Conservation (phyloP, 2,888 invertebrate species). For the Drosophila neotestacea region DNA sequence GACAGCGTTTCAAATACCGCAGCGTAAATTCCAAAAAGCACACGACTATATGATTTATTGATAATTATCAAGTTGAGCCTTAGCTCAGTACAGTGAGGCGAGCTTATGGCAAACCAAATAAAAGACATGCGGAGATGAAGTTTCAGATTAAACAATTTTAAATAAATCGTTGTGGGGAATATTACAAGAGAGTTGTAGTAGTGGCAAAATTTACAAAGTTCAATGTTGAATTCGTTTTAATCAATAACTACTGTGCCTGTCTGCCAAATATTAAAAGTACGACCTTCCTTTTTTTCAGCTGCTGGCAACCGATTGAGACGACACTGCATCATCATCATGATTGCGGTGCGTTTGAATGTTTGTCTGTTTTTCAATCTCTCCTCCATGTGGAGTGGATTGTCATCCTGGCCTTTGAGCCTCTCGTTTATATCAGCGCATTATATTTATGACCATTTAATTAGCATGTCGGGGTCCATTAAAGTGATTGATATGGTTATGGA, state of each 20-base stretch:
- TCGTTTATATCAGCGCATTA: constrained; percentile 42
- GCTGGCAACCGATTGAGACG: constrained; percentile 20
- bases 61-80: constrained; percentile 32
- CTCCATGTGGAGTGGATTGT: constrained; percentile 27
- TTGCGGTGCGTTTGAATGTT: constrained; percentile 36
- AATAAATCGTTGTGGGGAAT: neutral
- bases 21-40: constrained; percentile 46
- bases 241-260: constrained; percentile 14
- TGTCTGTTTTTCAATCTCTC: neutral
- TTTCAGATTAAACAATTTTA: too few relatives aligned
- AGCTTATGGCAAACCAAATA: constrained; percentile 2
- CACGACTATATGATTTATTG: constrained; percentile 64
- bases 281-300: constrained; percentile 16
- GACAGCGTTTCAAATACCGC: constrained; percentile 13
- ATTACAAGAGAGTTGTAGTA: neutral
- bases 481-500: constrained; percentile 55
- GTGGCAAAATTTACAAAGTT: neutral
- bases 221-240: neutral
- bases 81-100: constrained; percentile 33
- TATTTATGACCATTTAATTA: constrained; percentile 66
- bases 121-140: neutral
- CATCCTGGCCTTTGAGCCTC: constrained; percentile 37
- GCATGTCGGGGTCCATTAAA: constrained; percentile 48
- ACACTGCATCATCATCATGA: constrained; percentile 53
- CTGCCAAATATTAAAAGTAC: constrained; percentile 9